Conservation (phyloP, 2,888 invertebrate genomes). For the Aleiodes alternator region DNA sequence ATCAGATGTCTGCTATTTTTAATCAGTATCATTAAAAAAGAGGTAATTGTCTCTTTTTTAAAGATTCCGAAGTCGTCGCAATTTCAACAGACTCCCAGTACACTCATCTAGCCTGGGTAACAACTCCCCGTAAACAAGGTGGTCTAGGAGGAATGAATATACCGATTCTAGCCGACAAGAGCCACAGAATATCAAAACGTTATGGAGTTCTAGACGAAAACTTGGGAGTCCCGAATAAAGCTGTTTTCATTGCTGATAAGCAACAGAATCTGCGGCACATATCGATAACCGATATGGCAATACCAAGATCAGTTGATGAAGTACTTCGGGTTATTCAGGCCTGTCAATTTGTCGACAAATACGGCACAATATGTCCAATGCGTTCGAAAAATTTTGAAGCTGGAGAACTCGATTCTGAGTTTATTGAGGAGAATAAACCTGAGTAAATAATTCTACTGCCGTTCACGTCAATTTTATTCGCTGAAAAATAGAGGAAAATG, state of each 20-base stretch:
- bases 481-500: not conserved
- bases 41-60: slow-evolving; percentile 14
- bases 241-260: slow-evolving; percentile 94
- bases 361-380: slow-evolving; percentile 81
- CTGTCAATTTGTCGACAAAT: slow-evolving; percentile 94
- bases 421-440: not conserved
- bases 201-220: slow-evolving; percentile 94
- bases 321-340: slow-evolving; percentile 94
- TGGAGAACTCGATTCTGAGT: slow-evolving; percentile 13
- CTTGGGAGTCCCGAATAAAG: slow-evolving; percentile 91
- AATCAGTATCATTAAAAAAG: not conserved
- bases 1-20: too few relatives aligned
- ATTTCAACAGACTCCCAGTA: slow-evolving; percentile 64
- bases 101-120: slow-evolving; percentile 62
- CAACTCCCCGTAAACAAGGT: slow-evolving; percentile 76
- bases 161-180: slow-evolving; percentile 94
- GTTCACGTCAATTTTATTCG: slow-evolving; percentile 27
- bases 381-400: slow-evolving; percentile 43
- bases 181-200: slow-evolving; percentile 85
- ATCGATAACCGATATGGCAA: slow-evolving; percentile 95
- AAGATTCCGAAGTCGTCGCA: slow-evolving; percentile 61
- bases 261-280: slow-evolving; percentile 91
- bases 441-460: not conserved
- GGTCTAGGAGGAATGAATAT: slow-evolving; percentile 95
- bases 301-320: slow-evolving; percentile 94